Conservation (phyloP, 2,888 invertebrate genomes). For the Dasysyrphus albostriatus region DNA sequence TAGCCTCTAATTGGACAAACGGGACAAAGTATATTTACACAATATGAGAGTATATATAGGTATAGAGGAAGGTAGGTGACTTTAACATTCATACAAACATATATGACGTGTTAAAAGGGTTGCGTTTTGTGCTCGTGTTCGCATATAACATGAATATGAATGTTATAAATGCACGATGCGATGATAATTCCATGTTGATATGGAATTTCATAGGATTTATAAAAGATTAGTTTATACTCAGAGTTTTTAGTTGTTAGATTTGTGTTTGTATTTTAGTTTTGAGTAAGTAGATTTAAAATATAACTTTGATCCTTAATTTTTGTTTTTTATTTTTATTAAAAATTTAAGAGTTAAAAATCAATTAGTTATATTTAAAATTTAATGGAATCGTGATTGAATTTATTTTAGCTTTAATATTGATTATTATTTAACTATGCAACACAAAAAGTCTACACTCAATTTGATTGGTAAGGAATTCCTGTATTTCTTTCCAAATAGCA, state of each 20-base stretch:
- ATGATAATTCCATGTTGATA: slow-evolving; percentile 12
- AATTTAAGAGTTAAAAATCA: neutral
- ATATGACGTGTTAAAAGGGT: slow-evolving; percentile 11
- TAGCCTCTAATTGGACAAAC: slow-evolving; percentile 37
- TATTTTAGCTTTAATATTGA: too few species aligned
- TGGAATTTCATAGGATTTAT: slow-evolving; percentile 16
- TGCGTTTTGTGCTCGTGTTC: too few species aligned
- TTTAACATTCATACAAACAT: too few species aligned
- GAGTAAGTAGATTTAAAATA: neutral
- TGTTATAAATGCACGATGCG: neutral
- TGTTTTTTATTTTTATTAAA: neutral
- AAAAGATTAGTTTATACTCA: neutral
- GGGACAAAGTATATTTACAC: neutral
- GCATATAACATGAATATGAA: neutral
- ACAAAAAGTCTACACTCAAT: too few species aligned
- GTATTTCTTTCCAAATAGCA: too few species aligned
- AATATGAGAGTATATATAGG: too few species aligned
- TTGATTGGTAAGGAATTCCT: too few species aligned
- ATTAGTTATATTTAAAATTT: neutral
- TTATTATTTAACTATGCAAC: too few species aligned
- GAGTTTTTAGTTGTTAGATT: slow-evolving; percentile 10
- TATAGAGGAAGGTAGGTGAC: too few species aligned
- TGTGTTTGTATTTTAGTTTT: neutral
- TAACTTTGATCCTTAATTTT: neutral
- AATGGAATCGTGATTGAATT: neutral